Conservation (phyloP, 1,140 invertebrate genomes). For the Zaprionus lachaisei region DNA sequence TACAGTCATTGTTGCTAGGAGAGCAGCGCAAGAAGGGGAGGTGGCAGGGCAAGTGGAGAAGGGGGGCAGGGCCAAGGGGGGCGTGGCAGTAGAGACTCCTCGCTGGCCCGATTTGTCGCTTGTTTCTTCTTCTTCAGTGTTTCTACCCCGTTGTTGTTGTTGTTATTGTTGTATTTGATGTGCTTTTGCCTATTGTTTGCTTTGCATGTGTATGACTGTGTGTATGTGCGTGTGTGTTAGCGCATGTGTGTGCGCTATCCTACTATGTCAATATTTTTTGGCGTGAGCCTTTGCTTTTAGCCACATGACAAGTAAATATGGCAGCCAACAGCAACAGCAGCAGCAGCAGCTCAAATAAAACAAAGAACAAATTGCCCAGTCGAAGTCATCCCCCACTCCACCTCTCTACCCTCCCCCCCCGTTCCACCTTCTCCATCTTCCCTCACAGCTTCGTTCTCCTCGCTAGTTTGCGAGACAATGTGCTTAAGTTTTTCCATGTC, state of each 20-base stretch:
- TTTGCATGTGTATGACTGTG: conserved; percentile 26
- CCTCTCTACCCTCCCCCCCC: no score
- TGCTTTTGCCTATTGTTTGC: conserved; percentile 74
- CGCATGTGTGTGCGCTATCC: conserved; percentile 40
- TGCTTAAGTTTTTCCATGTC: conserved; percentile 60
- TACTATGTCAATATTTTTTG: conserved; percentile 82
- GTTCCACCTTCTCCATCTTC: not conserved
- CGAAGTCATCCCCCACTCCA: conserved; percentile 12
- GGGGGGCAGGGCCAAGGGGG: not conserved
- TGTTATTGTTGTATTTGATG: conserved; percentile 15
- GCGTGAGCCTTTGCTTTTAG: conserved; percentile 80
- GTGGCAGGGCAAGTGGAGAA: not conserved
- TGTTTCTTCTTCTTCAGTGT: not conserved
- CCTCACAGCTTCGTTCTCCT: conserved; percentile 1
- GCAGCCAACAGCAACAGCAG: conserved; percentile 29
- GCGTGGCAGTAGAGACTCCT: conserved; percentile 6
- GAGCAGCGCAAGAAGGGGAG: not conserved
- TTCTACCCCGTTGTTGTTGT: not conserved
- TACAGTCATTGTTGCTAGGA: conserved; percentile 50
- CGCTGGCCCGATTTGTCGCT: conserved; percentile 38
- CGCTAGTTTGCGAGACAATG: conserved; percentile 47
- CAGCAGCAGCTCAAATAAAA: conserved; percentile 40
- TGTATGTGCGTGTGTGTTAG: no score
- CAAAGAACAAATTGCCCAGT: conserved; percentile 68
- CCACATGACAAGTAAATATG: conserved; percentile 79